Percentiles rank a stretch among this genome's conserved stretches.
Evolutionary conservation across 2,797 vertebrate species (phyloP).

Genomic region (Cichlasoma orientale): DNA sequence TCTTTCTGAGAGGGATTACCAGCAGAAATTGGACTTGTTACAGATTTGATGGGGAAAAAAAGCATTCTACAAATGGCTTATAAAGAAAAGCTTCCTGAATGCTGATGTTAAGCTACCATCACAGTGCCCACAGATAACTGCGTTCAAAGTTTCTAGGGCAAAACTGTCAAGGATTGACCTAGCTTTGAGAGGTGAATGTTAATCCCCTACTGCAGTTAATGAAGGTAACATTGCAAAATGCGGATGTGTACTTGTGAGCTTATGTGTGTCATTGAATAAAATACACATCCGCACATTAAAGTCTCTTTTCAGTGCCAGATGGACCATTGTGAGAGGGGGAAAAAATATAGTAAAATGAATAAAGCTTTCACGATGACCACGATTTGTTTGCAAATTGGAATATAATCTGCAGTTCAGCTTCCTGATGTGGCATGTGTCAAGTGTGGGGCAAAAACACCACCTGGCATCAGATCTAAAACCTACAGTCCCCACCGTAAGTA

Average conservation of each 20-base stretch:
- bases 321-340: neutral
- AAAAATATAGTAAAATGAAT: neutral
- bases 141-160: neutral
- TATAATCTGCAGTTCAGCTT: neutral
- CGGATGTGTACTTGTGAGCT: neutral
- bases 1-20: slow-evolving; percentile 63
- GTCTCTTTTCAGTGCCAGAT: neutral
- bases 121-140: neutral
- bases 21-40: slow-evolving; percentile 67
- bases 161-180: neutral
- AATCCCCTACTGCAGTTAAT: neutral
- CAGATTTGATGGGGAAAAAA: slow-evolving; percentile 57
- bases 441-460: neutral
- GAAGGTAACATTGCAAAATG: neutral
- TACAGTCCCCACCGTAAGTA: neutral
- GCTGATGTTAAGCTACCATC: slow-evolving; percentile 30
- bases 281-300: neutral
- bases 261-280: neutral
- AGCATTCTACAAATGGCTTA: slow-evolving; percentile 49
- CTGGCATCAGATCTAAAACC: neutral
- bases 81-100: slow-evolving; percentile 50
- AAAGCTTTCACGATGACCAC: neutral
- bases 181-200: neutral
- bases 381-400: neutral
- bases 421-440: neutral